These are phyloP conservation scores for Phoeniculus purpureus DNA, from an alignment of 2,797 vertebrate species.

Conservation along the genomic window DNA sequence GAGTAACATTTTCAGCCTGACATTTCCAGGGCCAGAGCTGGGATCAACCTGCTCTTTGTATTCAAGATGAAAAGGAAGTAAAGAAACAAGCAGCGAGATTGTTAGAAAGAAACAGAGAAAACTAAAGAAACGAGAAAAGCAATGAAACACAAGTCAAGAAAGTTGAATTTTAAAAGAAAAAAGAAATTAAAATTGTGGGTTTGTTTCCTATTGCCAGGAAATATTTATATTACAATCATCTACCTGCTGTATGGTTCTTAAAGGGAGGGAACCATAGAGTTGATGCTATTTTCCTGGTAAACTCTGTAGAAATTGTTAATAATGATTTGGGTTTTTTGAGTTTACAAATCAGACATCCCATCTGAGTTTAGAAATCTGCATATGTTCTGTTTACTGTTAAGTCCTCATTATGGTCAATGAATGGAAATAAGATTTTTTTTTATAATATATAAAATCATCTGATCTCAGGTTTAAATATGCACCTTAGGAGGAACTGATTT, in stretches of 20 bases:
- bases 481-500: neutral
- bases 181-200: neutral
- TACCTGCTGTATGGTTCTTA: neutral
- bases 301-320: neutral
- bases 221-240: neutral
- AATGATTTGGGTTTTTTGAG: neutral
- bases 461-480: neutral
- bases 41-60: slow-evolving; percentile 61
- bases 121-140: neutral
- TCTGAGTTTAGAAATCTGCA: neutral
- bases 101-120: neutral
- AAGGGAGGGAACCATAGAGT: neutral
- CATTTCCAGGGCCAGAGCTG: slow-evolving; percentile 65
- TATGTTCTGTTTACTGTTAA: neutral
- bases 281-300: neutral
- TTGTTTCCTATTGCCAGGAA: neutral
- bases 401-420: neutral
- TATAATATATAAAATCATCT: neutral
- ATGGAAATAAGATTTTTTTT: neutral
- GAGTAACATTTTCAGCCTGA: slow-evolving; percentile 73
- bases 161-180: neutral
- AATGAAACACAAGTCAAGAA: neutral
- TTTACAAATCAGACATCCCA: neutral
- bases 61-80: slow-evolving; percentile 35
- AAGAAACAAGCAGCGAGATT: neutral